Base-by-base conservation (phyloP, 2,888 invertebrate genomes). In the Entomobrya multifasciata region DNA sequence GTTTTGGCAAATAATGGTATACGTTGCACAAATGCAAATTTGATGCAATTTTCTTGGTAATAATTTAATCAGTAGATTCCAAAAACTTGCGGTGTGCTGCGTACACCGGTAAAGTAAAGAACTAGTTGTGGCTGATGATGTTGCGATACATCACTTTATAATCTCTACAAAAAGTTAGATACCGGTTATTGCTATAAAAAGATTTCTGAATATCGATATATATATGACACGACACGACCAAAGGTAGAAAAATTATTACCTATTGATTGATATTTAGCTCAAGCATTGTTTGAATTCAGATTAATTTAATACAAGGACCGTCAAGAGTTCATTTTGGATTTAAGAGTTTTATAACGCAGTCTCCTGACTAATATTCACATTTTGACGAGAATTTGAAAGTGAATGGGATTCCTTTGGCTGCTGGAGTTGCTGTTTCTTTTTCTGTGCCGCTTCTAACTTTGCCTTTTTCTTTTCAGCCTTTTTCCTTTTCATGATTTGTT, bases 401-500 rank as follows among this genome's bases (percentile, higher is more conserved):
- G 88, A 83, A 11, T 74, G 86, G 3, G 57, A 60, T 57, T 74
- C 79, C 65, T 86, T 82, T n/a, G 65, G 55, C 36, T 87, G 79
- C 30, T 52, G 49, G 15, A 57, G 25, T 30, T 89, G 74, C 20
- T 86, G 87, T 25, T 79, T 60, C 70, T 72, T 86, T 55, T 85
- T 70, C 60, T 87, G 87, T 0, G 84, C 87, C 27, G 74, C 84
- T 67, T 88, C 87, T 25, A 87, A 30, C 74, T 87, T 89, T 0
- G 70, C 78, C 22, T 85, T 82, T 60, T 89, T 87, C 74, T 88
- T 88, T 67, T 81, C 86, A 15, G 84, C 86, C 55, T 91, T 91
- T 79, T 89, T 90, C 22, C 89, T 80, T 84, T 89, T 90, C 65
- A 87, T 47, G 4, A 88, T 55, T 62, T 91, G 91, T 44, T 90